phyloP scores from a whole-genome alignment of 2,113 vertebrate genomes.

The Rallus limicola region DNA sequence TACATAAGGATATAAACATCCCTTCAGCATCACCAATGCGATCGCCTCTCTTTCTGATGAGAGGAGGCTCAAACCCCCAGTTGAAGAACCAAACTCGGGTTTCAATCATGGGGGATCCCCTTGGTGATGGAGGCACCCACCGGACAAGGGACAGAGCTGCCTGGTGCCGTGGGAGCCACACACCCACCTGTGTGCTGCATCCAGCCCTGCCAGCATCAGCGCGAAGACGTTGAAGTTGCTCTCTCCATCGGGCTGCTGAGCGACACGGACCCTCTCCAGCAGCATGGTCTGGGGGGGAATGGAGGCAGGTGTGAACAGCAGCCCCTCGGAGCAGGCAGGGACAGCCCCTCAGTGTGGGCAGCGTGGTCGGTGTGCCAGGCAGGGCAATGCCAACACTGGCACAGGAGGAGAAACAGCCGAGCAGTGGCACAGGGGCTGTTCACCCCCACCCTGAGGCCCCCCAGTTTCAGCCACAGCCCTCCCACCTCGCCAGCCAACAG shows the following conservation, averaged over 20 bases:
- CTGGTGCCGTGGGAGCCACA: rapidly evolving
- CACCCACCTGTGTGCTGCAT: conserved; percentile 83
- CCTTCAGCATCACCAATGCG: rapidly evolving
- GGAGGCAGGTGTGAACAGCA: background rate
- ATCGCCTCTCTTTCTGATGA: background rate
- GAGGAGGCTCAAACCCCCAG: background rate
- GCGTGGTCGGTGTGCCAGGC: background rate
- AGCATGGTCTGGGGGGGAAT: conserved; percentile 85
- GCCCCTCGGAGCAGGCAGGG: background rate
- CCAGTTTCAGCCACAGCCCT: background rate
- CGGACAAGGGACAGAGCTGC: rapidly evolving
- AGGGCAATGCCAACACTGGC: background rate
- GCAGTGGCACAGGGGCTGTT: rapidly evolving
- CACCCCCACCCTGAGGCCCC: background rate
- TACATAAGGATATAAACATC: rapidly evolving
- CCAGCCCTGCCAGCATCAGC: conserved; percentile 89
- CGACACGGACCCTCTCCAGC: conserved; percentile 85
- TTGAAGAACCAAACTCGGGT: no score
- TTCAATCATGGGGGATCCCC: background rate
- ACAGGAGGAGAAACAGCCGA: background rate
- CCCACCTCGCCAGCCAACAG: rapidly evolving
- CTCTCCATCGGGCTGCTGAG: conserved; percentile 80
- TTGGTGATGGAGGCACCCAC: rapidly evolving
- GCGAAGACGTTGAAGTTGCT: conserved; percentile 90
- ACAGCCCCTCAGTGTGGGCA: background rate